A percentile compares a stretch with the other conserved stretches of the same genome.
Conservation (phyloP, 2,113 vertebrate genomes). For the Lagenorhynchus albirostris region DNA sequence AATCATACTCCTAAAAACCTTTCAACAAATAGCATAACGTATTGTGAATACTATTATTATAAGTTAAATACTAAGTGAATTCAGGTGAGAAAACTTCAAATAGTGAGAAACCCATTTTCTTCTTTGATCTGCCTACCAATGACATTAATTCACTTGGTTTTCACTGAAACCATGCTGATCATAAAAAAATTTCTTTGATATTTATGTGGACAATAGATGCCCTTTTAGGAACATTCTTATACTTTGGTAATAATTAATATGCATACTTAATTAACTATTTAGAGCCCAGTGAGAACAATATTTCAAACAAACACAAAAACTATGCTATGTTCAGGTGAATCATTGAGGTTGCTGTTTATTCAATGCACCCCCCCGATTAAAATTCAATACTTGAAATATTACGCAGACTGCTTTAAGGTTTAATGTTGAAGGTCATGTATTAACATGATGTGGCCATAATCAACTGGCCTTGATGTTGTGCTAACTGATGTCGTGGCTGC, state of each 20-base stretch:
- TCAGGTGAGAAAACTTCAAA: constrained; percentile 24
- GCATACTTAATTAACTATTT: constrained; percentile 63
- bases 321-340: constrained; percentile 5
- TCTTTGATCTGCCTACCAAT: constrained; percentile 37
- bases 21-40: neutral
- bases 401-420: constrained; percentile 43
- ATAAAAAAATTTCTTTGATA: constrained; percentile 66
- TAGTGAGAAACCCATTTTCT: constrained; percentile 56
- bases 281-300: constrained; percentile 25
- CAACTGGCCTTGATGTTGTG: neutral
- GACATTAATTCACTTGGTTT: constrained; percentile 68
- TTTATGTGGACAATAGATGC: constrained; percentile 44
- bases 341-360: neutral
- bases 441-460: neutral
- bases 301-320: neutral
- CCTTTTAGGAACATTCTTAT: constrained; percentile 59
- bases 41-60: constrained; percentile 39
- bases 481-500: no score
- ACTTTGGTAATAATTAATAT: constrained; percentile 71
- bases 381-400: neutral
- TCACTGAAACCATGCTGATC: constrained; percentile 66
- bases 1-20: neutral
- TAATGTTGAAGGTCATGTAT: neutral
- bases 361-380: neutral
- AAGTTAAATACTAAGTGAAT: constrained; percentile 37